Percentiles rank a stretch among this genome's conserved stretches.
These are phyloP conservation scores for Myocastor coypus DNA, from an alignment of 2,113 vertebrate genomes.

Conservation along the genomic window DNA sequence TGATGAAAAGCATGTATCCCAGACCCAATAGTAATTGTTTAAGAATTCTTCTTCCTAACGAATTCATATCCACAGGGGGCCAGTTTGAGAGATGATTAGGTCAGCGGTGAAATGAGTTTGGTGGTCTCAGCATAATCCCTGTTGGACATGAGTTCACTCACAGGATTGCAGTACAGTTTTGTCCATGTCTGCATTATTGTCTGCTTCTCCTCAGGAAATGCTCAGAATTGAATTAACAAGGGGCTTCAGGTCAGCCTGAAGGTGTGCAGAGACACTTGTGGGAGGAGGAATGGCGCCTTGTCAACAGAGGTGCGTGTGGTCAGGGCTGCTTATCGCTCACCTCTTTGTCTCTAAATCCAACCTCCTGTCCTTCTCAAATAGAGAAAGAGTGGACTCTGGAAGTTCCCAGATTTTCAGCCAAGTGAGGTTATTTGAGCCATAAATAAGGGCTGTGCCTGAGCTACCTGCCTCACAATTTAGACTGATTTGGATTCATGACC, in stretches of 20 bases:
- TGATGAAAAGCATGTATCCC: constrained; percentile 77
- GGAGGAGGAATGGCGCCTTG: constrained; percentile 32
- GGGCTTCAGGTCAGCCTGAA: constrained; percentile 63
- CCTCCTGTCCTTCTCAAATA: constrained; percentile 1
- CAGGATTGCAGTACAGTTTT: constrained; percentile 52
- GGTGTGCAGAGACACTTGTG: constrained; percentile 20
- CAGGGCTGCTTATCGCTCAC: constrained; percentile 26
- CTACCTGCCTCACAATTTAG: not conserved
- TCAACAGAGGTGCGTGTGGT: not conserved
- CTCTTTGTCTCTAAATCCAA: constrained; percentile 20
- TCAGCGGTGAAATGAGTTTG: constrained; percentile 84
- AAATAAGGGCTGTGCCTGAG: not conserved
- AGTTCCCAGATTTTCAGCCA: constrained; percentile 28
- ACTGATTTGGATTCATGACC: not conserved
- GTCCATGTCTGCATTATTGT: constrained; percentile 76
- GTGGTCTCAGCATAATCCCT: constrained; percentile 79
- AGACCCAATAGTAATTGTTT: constrained; percentile 82
- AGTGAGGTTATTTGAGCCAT: constrained; percentile 48
- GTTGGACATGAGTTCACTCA: constrained; percentile 61
- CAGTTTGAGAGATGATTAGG: constrained; percentile 82
- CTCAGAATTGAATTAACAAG: constrained; percentile 79
- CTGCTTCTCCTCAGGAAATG: constrained; percentile 67
- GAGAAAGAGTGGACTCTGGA: not conserved
- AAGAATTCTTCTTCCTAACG: constrained; percentile 85
- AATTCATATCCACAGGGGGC: constrained; percentile 84